Base-by-base conservation (phyloP, 2,113 vertebrate genomes). In the Paralichthys olivaceus region DNA sequence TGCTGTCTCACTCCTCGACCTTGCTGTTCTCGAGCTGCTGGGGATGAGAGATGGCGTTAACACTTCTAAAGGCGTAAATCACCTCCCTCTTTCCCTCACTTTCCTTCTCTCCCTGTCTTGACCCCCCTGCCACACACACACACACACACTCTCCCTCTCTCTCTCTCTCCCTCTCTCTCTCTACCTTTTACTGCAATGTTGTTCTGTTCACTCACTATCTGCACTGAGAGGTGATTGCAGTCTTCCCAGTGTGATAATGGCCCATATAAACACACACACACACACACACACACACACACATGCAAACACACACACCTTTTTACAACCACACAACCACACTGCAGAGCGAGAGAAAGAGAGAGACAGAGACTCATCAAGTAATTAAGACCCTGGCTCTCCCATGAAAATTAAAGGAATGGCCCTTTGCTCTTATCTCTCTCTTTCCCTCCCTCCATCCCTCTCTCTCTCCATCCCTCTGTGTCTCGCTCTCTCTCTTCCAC, bases 371-470 rank as follows among this genome's bases (percentile, higher is more conserved):
- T 89, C 86, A 86, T 90, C 86, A 90, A 91, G 92, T 90, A 92
- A 92, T 92, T 93, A 93, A 93, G 90, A 86, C 86, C 92, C 78
- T 71, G 79, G 86, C 84, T 88, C 85, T 91, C 89, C 92, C 90
- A 91, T 91, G 90, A 79, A 93, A 91, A 90, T 92, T 88, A 93
- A 93, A 90, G 86, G 92, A 92, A 92, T 86, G 88, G 89, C 88
- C 84, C 90, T 90, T 89, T 90, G 86, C 90, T 86, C 89, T 80
- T 72, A 73, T 66, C 69, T 40, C 72, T 69, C 75, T 59, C 77
- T 34, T 47, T 29, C 65, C 22, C 45, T 57, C 26, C 34, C 69
- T 63, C 73, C 69, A 59, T 34, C 57, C 53, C 53, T 73, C 37
- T 40, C 37, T 40, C 58, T 15, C 62, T n/a, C 12, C 32, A 72